These are phyloP conservation scores for Sarcophilus harrisii DNA, from an alignment of 2,797 vertebrate genomes.

Conservation along the genomic window DNA sequence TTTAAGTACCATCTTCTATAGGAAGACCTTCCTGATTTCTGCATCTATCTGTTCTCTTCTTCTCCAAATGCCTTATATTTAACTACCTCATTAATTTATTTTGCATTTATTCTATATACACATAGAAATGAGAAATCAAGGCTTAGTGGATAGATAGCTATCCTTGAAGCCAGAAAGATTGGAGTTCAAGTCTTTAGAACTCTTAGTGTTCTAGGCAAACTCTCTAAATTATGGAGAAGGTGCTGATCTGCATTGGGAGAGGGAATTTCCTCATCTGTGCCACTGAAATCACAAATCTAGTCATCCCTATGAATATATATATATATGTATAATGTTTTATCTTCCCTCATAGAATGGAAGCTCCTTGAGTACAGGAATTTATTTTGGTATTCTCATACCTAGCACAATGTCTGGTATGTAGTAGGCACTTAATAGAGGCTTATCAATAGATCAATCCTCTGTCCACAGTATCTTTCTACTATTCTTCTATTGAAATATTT, in stretches of 20 bases:
- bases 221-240: not conserved
- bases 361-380: not conserved
- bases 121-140: too few species aligned
- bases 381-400: not conserved
- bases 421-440: not conserved
- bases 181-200: not conserved
- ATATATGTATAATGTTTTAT: too few species aligned
- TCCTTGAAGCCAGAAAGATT: not conserved
- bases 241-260: not conserved
- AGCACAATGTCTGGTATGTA: not conserved
- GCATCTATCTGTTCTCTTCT: not conserved
- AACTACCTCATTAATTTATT: not conserved
- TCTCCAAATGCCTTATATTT: not conserved
- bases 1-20: not conserved
- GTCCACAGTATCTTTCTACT: not conserved
- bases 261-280: not conserved
- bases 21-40: not conserved
- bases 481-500: not conserved
- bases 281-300: not conserved
- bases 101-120: not conserved
- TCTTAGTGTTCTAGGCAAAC: not conserved
- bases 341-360: not conserved
- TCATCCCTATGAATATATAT: not conserved
- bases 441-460: not conserved
- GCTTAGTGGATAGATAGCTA: not conserved